Base-by-base conservation (phyloP, 2,888 invertebrate genomes). In the Sphinx pinastri region DNA sequence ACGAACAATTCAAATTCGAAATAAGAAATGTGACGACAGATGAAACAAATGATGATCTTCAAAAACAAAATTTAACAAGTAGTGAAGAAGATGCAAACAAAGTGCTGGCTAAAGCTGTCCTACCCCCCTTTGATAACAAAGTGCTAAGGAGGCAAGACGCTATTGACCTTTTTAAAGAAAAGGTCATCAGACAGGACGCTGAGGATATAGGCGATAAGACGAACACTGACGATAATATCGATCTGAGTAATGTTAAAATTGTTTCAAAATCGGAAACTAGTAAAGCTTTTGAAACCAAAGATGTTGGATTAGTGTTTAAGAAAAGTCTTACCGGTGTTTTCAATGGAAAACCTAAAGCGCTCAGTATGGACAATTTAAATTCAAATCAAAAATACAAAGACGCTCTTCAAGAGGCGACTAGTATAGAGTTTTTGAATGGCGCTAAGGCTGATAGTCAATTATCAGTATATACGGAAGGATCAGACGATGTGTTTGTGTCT, bases 261-360 rank as follows among this genome's bases (percentile, higher is more conserved):
- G 72, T 80, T 68, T 75, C 80, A 5, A 85, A 87, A 77, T 88
- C 91, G 25, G 87, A 86, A 74, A 87, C 88, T 47, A 74, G 71
- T 73, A 76, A 79, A 67, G 14, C 73, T 16, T 74, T 76, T 45
- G 82, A 76, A 73, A 75, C 77, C 16, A 84, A 79, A 80, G 80
- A 83, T 54, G 84, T 80, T 38, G 38, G 38, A 74, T 87, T 83
- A n/a, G 84, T 86, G 71, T 90, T 89, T 69, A 85, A 83, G 68
- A 86, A 81, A 79, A 88, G 84, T 77, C 78, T 87, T 19, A 87
- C 86, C 66, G 87, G 85, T 45, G 81, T 88, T 68, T 92, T 84
- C 71, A 90, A 92, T 66, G 92, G 93, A n/a, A 94, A 90, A 85
- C 88, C 88, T 49, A 94, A 94, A 75, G 86, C 93, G 8, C 90